phyloP scores from a whole-genome alignment of 2,113 vertebrate genomes.

The Saguinus midas region DNA sequence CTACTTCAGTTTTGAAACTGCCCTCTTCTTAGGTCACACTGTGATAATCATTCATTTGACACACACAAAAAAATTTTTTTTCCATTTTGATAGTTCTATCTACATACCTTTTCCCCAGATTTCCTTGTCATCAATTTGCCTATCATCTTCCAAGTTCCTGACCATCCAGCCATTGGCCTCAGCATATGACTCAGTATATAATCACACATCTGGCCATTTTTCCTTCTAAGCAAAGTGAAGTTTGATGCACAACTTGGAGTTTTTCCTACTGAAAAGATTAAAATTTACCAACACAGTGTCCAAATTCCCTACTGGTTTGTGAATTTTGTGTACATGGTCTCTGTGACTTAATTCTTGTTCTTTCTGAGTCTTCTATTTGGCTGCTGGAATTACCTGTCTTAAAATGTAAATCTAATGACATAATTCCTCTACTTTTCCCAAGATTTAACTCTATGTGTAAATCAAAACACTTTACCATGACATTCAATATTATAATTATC shows the following conservation, averaged over 20 bases:
- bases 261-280: neutral
- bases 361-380: neutral
- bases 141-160: neutral
- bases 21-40: neutral
- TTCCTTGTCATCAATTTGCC: neutral
- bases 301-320: neutral
- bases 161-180: no score
- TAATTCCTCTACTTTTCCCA: neutral
- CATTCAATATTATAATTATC: neutral
- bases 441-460: neutral
- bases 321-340: neutral
- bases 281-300: neutral
- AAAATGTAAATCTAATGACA: neutral
- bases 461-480: neutral
- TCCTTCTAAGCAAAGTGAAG: neutral
- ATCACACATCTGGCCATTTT: neutral
- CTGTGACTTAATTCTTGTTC: neutral
- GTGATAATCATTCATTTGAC: neutral
- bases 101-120: neutral
- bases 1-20: neutral
- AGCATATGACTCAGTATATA: neutral
- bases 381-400: neutral
- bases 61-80: neutral
- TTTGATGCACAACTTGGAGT: neutral
- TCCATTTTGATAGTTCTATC: neutral